These are phyloP conservation scores for Fragum fragum DNA, from an alignment of 2,888 invertebrate genomes.

Conservation along the genomic window DNA sequence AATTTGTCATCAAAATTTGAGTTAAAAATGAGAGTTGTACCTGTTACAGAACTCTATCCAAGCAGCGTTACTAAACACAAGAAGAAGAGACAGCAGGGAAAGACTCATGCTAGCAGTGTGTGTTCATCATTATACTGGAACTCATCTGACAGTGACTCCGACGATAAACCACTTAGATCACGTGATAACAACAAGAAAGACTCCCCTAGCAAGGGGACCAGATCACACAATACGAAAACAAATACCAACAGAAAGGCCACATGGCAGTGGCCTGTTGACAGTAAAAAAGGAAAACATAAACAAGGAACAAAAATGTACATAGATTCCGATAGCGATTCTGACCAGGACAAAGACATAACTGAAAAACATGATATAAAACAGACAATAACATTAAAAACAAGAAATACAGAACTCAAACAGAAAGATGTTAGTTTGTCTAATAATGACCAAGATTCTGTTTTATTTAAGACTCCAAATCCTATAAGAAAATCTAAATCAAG, in stretches of 20 bases:
- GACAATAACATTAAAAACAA: not conserved
- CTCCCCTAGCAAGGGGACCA: not conserved
- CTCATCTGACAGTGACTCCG: slow-evolving; percentile 48
- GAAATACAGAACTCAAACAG: not conserved
- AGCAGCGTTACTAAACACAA: slow-evolving; percentile 61
- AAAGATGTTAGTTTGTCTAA: not conserved
- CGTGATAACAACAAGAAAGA: not conserved
- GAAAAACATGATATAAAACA: not conserved
- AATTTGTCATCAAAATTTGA: no score
- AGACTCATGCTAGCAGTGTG: not conserved
- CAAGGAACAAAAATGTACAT: not conserved
- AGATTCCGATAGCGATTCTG: not conserved
- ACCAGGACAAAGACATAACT: not conserved
- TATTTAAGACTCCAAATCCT: slow-evolving; percentile 59
- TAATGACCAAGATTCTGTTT: slow-evolving; percentile 8
- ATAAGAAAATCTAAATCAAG: slow-evolving; percentile 5
- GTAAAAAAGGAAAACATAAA: slow-evolving; percentile 3
- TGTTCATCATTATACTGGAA: slow-evolving; percentile 37
- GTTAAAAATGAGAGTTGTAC: no score
- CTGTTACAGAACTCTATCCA: slow-evolving; percentile 51
- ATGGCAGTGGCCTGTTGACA: no score
- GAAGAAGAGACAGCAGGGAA: slow-evolving; percentile 14
- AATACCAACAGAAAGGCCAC: not conserved
- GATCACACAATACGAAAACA: not conserved
- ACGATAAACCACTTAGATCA: not conserved